Conservation (phyloP, 2,888 invertebrate species). For the Seira musarum region DNA sequence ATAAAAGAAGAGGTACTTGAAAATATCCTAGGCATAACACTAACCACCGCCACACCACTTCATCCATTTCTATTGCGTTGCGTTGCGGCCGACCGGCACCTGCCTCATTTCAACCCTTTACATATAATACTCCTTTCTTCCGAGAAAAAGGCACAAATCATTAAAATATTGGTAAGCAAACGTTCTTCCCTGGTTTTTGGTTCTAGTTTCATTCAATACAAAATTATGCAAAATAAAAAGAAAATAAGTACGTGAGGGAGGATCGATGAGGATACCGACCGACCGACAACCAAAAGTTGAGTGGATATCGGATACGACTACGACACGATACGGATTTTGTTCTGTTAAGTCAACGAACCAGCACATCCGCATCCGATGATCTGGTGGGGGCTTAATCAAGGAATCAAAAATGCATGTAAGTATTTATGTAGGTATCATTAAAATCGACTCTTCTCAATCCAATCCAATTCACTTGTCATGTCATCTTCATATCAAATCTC, state of each 20-base stretch:
- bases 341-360: constrained; percentile 9
- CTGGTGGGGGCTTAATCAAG: no score
- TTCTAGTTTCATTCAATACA: constrained; percentile 40
- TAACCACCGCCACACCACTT: constrained; percentile 28
- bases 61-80: constrained; percentile 17
- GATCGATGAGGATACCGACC: no score
- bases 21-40: constrained; percentile 27
- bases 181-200: constrained; percentile 11
- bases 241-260: no score
- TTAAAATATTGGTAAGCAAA: constrained; percentile 62
- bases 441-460: no score
- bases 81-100: constrained; percentile 58
- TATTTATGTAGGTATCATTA: no score
- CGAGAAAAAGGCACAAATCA: constrained; percentile 38
- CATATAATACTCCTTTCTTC: constrained; percentile 26
- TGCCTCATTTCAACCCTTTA: constrained; percentile 34
- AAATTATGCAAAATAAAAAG: constrained; percentile 40
- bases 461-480: no score
- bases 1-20: constrained; percentile 26
- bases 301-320: constrained; percentile 20
- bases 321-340: background rate
- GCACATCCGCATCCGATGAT: constrained; percentile 22
- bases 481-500: no score
- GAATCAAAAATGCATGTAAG: no score
- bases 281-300: constrained; percentile 34